Percentiles rank a stretch among this genome's conserved stretches.
Conservation (phyloP, 2,113 vertebrate species). For the Poecilia latipinna region DNA sequence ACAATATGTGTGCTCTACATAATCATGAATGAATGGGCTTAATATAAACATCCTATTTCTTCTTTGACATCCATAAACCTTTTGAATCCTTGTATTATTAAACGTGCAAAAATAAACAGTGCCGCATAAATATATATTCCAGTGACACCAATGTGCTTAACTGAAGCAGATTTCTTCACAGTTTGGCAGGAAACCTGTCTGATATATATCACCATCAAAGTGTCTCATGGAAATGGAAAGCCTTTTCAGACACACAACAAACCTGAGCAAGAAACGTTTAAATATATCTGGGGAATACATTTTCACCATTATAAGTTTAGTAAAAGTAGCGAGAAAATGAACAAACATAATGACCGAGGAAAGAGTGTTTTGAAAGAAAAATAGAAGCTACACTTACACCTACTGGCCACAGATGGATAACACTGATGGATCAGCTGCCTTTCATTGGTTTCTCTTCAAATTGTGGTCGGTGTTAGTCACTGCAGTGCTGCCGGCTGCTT, state of each 20-base stretch:
- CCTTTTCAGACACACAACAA: neutral
- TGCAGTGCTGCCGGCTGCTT: neutral
- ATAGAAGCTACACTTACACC: slow-evolving; percentile 62
- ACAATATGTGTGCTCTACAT: neutral
- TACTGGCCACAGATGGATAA: slow-evolving; percentile 43
- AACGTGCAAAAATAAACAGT: neutral
- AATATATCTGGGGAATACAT: neutral
- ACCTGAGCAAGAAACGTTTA: neutral
- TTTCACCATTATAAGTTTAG: neutral
- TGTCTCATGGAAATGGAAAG: neutral
- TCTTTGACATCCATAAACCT: neutral
- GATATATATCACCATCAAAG: neutral
- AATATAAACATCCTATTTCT: neutral
- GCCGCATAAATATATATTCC: neutral
- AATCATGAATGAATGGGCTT: neutral
- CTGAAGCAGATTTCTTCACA: neutral
- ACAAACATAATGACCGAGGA: neutral
- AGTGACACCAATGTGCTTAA: neutral
- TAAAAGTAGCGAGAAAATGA: neutral
- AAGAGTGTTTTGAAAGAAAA: neutral
- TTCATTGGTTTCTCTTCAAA: neutral
- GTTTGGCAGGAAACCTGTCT: neutral
- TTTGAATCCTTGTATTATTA: neutral
- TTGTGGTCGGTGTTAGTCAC: neutral
- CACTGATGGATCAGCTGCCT: neutral